phyloP scores from a whole-genome alignment of 2,113 vertebrate genomes.

The Reinhardtius hippoglossoides region DNA sequence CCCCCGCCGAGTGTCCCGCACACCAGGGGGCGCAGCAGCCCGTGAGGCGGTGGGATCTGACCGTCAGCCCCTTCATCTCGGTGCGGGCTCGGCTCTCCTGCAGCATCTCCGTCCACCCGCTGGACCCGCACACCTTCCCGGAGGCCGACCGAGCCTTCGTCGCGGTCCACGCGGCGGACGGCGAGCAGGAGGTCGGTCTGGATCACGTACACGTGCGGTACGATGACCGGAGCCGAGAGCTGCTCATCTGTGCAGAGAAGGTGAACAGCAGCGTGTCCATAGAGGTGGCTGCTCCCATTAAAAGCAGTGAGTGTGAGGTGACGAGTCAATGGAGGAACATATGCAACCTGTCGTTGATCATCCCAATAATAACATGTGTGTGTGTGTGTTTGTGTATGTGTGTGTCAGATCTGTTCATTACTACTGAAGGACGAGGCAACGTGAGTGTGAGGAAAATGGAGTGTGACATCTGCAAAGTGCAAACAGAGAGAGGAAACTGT shows the following conservation, averaged over 20 bases:
- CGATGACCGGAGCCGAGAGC: conserved; percentile 81
- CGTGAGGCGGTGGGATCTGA: conserved; percentile 82
- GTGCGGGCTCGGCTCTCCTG: conserved; percentile 85
- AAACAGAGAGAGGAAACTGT: conserved; percentile 88
- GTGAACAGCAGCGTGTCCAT: conserved; percentile 78
- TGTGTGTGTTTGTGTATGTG: background rate
- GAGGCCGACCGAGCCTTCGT: conserved; percentile 85
- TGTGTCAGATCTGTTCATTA: conserved; percentile 89
- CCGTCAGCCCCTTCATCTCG: conserved; percentile 85
- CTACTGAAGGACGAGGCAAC: conserved; percentile 83
- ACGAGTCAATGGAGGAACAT: background rate
- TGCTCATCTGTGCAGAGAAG: conserved; percentile 77
- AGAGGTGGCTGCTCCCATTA: conserved; percentile 85
- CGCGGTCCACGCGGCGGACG: conserved; percentile 67
- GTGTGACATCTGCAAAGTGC: conserved; percentile 89
- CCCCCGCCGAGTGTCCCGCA: background rate
- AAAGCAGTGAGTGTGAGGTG: conserved; percentile 85
- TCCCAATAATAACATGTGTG: background rate
- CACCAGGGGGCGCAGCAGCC: conserved; percentile 28
- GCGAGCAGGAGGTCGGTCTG: conserved; percentile 39
- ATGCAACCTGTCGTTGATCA: too few species aligned
- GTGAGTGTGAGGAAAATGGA: conserved; percentile 91
- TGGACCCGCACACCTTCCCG: conserved; percentile 86
- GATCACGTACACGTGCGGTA: conserved; percentile 82
- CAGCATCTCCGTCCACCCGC: conserved; percentile 82